phyloP scores from a whole-genome alignment of 2,113 vertebrate genomes.

The Nematolebias whitei region DNA sequence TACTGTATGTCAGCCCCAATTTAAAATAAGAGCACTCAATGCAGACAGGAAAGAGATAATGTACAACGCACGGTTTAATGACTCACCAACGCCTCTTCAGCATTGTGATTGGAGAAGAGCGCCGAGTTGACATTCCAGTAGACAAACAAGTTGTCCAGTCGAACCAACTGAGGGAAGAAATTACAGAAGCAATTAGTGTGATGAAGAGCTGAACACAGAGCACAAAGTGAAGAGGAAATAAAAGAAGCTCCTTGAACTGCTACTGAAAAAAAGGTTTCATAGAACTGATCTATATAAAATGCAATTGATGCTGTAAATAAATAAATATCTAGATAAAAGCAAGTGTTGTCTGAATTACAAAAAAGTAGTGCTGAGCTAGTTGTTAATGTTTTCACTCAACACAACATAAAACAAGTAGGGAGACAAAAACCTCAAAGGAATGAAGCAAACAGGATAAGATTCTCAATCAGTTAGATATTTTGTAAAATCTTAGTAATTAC shows the following conservation, averaged over 20 bases:
- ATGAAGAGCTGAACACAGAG: not conserved
- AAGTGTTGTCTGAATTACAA: not conserved
- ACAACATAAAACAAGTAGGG: too few relatives aligned
- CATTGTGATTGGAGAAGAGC: conserved; percentile 86
- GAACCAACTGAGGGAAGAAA: conserved; percentile 85
- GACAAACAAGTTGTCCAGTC: conserved; percentile 93
- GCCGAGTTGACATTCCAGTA: conserved; percentile 96
- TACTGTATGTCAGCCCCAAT: not conserved
- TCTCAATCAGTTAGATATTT: too few relatives aligned
- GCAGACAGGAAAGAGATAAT: not conserved
- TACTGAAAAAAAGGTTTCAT: not conserved
- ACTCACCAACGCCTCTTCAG: conserved; percentile 89
- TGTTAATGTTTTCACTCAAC: too few relatives aligned
- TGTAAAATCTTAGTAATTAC: too few relatives aligned
- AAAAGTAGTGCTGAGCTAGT: too few relatives aligned
- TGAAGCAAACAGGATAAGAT: too few relatives aligned
- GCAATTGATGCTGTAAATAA: too few relatives aligned
- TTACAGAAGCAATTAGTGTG: conserved; percentile 18
- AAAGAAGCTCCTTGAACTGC: not conserved
- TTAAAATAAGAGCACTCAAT: conserved; percentile 2
- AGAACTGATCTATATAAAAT: not conserved
- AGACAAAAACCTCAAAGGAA: too few relatives aligned
- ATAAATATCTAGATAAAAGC: not conserved
- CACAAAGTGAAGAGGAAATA: conserved; percentile 2
- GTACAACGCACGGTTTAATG: conserved; percentile 2